These are phyloP conservation scores for Enoplosus armatus DNA, from an alignment of 2,797 vertebrate species.

Conservation along the genomic window DNA sequence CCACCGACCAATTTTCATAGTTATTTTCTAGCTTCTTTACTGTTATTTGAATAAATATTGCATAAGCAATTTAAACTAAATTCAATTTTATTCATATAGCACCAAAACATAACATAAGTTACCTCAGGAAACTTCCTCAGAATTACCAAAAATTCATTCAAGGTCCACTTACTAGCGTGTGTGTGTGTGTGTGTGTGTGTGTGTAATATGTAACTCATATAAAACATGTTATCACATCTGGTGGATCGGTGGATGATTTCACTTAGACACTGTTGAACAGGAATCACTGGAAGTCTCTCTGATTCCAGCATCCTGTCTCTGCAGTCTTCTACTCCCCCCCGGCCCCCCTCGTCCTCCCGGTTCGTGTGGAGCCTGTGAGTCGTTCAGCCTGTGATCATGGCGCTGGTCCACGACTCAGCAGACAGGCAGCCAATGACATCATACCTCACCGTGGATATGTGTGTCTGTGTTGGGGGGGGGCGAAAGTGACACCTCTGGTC, in stretches of 20 bases:
- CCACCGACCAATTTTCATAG: too few species aligned
- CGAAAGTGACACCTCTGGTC: conserved; percentile 80
- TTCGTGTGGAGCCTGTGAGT: conserved; percentile 66
- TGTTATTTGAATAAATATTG: too few species aligned
- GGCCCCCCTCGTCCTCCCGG: conserved; percentile 28
- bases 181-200: too few species aligned
- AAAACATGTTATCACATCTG: conserved; percentile 13
- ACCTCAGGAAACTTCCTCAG: too few species aligned
- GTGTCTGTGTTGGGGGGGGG: conserved; percentile 6
- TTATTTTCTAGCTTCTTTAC: too few species aligned
- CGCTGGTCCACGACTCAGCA: conserved; percentile 60
- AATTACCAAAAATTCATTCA: too few species aligned
- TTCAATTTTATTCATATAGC: too few species aligned
- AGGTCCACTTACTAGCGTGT: too few species aligned
- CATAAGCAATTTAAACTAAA: too few species aligned
- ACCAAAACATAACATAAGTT: too few species aligned
- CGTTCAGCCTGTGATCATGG: conserved; percentile 65
- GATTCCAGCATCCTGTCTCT: conserved; percentile 40
- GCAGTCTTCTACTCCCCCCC: conserved; percentile 33
- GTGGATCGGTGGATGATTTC: conserved; percentile 1
- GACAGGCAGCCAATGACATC: conserved; percentile 77
- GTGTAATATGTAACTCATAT: too few species aligned
- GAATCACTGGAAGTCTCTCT: conserved; percentile 26
- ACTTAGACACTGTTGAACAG: not conserved
- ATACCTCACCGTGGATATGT: conserved; percentile 50